phyloP scores from a whole-genome alignment of 2,888 invertebrate genomes.

The Timema podura region DNA sequence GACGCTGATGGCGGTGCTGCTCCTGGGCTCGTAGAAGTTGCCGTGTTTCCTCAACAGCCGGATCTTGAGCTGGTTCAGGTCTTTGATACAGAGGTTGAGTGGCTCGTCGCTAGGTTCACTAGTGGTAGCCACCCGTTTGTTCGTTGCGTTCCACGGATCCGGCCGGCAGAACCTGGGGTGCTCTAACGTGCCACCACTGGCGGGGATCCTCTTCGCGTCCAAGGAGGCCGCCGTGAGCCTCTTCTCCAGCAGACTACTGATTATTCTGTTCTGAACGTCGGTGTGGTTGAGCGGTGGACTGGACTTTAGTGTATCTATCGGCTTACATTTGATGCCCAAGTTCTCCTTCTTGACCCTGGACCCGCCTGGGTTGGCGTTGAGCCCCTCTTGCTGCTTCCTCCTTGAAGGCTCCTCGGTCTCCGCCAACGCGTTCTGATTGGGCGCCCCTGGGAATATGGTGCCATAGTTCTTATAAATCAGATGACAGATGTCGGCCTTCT shows the following conservation, averaged over 20 bases:
- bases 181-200: not conserved
- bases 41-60: conserved; percentile 59
- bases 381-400: conserved; percentile 1
- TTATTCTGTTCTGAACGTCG: conserved; percentile 63
- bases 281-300: conserved; percentile 49
- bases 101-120: conserved; percentile 25
- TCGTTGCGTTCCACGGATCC: conserved; percentile 9
- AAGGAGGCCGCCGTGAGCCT: conserved; percentile 55
- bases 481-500: conserved; percentile 89
- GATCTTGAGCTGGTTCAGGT: conserved; percentile 50
- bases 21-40: conserved; percentile 54
- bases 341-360: conserved; percentile 6
- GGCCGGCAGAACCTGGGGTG: not conserved
- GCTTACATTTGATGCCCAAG: conserved; percentile 24
- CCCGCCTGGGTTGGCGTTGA: not conserved
- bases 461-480: conserved; percentile 89
- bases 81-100: conserved; percentile 30
- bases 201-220: conserved; percentile 36
- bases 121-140: not conserved
- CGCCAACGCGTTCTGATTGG: conserved; percentile 37
- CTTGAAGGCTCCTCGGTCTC: conserved; percentile 18
- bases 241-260: conserved; percentile 65
- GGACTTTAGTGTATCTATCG: conserved; percentile 25
- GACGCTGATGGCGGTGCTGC: conserved; percentile 4
- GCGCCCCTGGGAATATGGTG: conserved; percentile 75